phyloP scores from a whole-genome alignment of 2,888 invertebrate genomes.

The Drosophila suboccidentalis region DNA sequence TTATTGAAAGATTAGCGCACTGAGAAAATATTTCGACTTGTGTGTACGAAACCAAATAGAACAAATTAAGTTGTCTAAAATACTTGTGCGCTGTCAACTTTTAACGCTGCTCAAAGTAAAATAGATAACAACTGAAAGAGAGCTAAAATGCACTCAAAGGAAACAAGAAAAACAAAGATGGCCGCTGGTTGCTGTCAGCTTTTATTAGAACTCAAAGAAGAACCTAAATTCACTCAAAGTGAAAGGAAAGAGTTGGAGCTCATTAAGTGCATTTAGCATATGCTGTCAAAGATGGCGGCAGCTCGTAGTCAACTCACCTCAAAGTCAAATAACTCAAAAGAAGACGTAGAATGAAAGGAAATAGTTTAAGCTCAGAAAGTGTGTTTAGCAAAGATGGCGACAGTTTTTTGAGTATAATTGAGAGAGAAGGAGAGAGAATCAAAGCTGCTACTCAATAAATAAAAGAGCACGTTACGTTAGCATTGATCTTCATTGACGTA shows the following conservation, averaged over 20 bases:
- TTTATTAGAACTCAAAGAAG: background rate
- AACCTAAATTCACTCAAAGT: background rate
- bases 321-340: background rate
- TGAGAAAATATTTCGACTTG: constrained; percentile 1
- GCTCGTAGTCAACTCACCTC: background rate
- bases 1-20: constrained; percentile 43
- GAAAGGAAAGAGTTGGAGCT: background rate
- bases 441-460: constrained; percentile 1
- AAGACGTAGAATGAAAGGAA: background rate
- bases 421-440: background rate
- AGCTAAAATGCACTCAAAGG: background rate
- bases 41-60: background rate
- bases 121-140: background rate
- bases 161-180: no score
- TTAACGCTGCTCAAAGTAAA: constrained; percentile 5
- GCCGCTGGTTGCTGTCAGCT: background rate
- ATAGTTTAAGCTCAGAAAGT: background rate
- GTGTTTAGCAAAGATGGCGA: background rate
- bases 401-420: background rate
- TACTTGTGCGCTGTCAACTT: background rate
- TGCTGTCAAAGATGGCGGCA: background rate
- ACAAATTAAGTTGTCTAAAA: constrained; percentile 15
- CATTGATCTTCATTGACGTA: constrained; percentile 12
- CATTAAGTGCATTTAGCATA: background rate
- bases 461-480: background rate